Evolutionary conservation across 1,140 invertebrate genomes (phyloP).

Genomic region (Trichonephila inaurata): DNA sequence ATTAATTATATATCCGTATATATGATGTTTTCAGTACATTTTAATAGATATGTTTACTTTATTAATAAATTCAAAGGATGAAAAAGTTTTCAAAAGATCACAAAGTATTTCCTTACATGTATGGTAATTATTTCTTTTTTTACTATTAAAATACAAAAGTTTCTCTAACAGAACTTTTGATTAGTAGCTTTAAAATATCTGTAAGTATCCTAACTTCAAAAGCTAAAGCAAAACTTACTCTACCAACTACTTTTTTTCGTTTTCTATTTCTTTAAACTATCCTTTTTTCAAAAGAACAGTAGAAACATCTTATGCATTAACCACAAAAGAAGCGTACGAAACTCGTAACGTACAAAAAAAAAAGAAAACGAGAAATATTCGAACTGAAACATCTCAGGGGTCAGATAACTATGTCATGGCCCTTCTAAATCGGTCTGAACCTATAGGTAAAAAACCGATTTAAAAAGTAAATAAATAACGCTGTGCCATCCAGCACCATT

Average conservation of each 20-base stretch:
- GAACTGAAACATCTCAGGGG: constrained; percentile 33
- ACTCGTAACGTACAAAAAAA: constrained; percentile 7
- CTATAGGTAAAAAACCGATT: constrained; percentile 61
- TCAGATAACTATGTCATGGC: constrained; percentile 71
- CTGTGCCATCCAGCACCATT: constrained; percentile 66
- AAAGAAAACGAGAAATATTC: not conserved
- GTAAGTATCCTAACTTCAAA: not conserved
- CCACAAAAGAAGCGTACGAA: constrained; percentile 9
- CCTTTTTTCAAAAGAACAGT: not conserved
- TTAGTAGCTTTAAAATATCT: not conserved
- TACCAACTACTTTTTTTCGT: not conserved
- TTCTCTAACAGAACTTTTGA: not conserved
- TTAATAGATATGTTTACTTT: no score
- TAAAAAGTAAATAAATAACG: constrained; percentile 76
- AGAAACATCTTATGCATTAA: constrained; percentile 63
- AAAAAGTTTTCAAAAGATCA: no score
- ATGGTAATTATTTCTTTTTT: not conserved
- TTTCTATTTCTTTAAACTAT: not conserved
- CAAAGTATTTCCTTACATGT: no score
- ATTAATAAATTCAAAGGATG: no score
- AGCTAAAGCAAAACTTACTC: not conserved
- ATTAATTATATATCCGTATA: no score
- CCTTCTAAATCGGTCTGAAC: constrained; percentile 75
- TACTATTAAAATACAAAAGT: constrained; percentile 11
- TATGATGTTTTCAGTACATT: no score